phyloP scores from a whole-genome alignment of 2,888 invertebrate genomes.

The Oscheius myriophilus region DNA sequence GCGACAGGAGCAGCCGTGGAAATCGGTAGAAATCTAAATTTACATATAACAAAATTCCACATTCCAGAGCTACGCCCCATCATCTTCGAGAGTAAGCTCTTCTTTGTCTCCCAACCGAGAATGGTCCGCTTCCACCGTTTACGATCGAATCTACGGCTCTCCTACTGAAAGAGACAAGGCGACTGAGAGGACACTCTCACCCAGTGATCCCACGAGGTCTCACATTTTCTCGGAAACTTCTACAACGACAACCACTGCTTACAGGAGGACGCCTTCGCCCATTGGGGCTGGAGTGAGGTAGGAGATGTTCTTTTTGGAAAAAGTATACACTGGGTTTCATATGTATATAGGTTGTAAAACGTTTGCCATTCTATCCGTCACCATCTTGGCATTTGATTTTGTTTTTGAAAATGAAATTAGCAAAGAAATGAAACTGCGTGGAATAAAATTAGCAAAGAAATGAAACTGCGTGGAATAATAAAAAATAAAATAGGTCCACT shows the following conservation, averaged over 20 bases:
- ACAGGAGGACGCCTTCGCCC: constrained; percentile 45
- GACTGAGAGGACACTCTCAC: constrained; percentile 34
- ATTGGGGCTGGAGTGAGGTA: constrained; percentile 18
- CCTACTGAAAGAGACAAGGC: constrained; percentile 14
- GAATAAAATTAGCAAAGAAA: no score
- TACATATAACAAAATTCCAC: not conserved
- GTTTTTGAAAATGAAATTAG: no score
- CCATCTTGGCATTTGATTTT: no score
- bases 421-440: no score
- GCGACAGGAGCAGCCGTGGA: constrained; percentile 48
- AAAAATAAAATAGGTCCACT: no score
- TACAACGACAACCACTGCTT: constrained; percentile 38
- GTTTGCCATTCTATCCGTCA: no score
- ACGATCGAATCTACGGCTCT: constrained; percentile 47
- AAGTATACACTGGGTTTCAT: not conserved
- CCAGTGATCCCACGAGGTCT: constrained; percentile 26
- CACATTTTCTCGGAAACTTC: constrained; percentile 46
- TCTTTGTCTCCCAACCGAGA: constrained; percentile 48
- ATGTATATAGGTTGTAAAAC: not conserved
- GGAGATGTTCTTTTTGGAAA: not conserved
- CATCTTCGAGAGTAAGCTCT: constrained; percentile 40
- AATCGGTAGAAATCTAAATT: constrained; percentile 39
- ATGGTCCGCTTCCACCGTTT: constrained; percentile 44
- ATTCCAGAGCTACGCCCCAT: constrained; percentile 23
- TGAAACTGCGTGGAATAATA: no score